phyloP scores from a whole-genome alignment of 2,888 invertebrate genomes.

The Lymantria monacha region DNA sequence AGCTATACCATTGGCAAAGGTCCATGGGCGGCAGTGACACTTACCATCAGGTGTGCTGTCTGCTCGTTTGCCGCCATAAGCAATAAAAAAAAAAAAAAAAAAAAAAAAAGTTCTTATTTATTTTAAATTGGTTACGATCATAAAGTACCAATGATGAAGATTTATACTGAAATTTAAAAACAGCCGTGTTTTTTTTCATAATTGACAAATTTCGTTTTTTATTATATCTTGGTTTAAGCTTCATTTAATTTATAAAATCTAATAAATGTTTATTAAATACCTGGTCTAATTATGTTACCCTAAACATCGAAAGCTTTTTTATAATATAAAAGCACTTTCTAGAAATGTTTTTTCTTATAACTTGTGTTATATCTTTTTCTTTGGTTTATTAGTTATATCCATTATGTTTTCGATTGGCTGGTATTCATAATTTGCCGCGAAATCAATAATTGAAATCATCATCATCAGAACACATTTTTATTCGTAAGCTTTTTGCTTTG shows the following conservation, averaged over 20 bases:
- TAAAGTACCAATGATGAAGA: conserved; percentile 9
- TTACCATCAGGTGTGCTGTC: too few relatives aligned
- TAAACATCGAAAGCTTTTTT: conserved; percentile 35
- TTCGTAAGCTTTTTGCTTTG: background rate
- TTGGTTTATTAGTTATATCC: background rate
- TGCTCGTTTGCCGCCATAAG: too few relatives aligned
- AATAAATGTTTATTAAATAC: conserved; percentile 16
- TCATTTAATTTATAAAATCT: conserved; percentile 9
- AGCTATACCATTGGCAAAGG: too few relatives aligned
- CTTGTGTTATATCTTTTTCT: conserved; percentile 14
- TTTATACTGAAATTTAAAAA: conserved; percentile 6
- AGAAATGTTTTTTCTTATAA: conserved; percentile 17
- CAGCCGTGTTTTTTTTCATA: conserved; percentile 3
- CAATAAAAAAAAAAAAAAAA: too few relatives aligned
- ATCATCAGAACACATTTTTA: too few relatives aligned
- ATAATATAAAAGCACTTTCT: conserved; percentile 25
- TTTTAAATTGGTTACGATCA: background rate
- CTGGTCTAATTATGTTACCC: conserved; percentile 16
- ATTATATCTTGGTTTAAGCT: background rate
- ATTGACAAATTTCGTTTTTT: background rate
- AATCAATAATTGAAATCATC: too few relatives aligned
- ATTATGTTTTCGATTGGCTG: background rate
- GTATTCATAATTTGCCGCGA: too few relatives aligned
- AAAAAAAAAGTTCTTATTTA: too few relatives aligned
- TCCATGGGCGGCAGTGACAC: too few relatives aligned